Evolutionary conservation across 2,113 vertebrate genomes (phyloP).

Genomic region (Oceanodroma tethys): DNA sequence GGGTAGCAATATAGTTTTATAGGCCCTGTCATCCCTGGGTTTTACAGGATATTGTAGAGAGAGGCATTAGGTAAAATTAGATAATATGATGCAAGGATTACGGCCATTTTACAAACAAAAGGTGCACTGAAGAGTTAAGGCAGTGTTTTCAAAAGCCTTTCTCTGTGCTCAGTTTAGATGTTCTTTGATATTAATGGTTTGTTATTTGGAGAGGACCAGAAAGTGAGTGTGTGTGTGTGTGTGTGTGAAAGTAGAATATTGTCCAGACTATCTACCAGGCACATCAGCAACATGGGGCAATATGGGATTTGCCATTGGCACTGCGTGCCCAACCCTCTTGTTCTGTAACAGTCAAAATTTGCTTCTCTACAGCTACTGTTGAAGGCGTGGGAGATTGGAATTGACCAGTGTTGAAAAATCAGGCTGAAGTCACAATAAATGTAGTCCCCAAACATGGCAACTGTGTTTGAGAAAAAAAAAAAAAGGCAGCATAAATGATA

Average conservation of each 20-base stretch:
- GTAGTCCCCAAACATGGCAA: background rate
- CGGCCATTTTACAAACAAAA: background rate
- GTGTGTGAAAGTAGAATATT: background rate
- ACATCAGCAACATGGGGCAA: background rate
- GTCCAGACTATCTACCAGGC: background rate
- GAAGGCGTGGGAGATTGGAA: background rate
- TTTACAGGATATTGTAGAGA: background rate
- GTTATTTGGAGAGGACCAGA: background rate
- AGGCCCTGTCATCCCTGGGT: background rate
- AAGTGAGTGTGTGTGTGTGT: background rate
- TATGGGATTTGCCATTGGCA: background rate
- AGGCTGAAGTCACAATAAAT: background rate
- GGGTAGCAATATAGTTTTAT: background rate
- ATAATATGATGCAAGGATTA: background rate
- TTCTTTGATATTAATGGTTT: background rate
- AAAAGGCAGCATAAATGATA: background rate
- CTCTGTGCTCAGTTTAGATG: background rate
- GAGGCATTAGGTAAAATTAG: background rate
- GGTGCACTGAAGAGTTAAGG: background rate
- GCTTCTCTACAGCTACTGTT: background rate
- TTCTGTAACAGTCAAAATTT: background rate
- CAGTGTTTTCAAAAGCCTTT: background rate
- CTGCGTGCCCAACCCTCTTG: background rate
- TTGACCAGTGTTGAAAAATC: background rate
- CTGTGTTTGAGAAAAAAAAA: background rate